These are phyloP conservation scores for Cyclargus thomasi DNA, from an alignment of 1,140 invertebrate species.

Conservation along the genomic window DNA sequence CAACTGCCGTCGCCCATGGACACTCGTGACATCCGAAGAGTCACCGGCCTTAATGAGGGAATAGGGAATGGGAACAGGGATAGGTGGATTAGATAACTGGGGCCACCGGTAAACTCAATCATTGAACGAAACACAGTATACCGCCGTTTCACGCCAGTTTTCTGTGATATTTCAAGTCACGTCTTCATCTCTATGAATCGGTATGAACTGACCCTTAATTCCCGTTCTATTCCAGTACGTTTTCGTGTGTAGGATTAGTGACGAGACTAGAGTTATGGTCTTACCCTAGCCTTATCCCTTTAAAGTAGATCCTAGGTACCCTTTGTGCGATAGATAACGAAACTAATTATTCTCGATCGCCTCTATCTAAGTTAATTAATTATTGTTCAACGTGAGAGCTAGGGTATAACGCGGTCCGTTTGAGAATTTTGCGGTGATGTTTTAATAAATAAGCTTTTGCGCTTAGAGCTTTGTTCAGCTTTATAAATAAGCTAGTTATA, in stretches of 20 bases:
- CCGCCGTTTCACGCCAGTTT: too few species aligned
- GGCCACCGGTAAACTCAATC: too few species aligned
- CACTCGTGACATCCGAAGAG: too few species aligned
- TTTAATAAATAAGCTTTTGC: background rate
- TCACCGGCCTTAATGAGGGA: too few species aligned
- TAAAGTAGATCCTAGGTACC: conserved; percentile 3
- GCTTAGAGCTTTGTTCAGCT: background rate
- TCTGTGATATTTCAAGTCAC: too few species aligned
- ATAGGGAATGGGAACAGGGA: too few species aligned
- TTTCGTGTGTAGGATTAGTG: conserved; percentile 61
- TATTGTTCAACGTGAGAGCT: background rate
- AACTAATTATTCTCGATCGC: conserved; percentile 5
- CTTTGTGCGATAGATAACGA: background rate
- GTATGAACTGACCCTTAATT: conserved; percentile 29
- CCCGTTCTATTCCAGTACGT: conserved; percentile 52
- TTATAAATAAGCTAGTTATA: background rate
- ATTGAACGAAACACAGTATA: too few species aligned
- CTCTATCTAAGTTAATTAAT: background rate
- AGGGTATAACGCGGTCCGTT: background rate
- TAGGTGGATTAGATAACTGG: too few species aligned
- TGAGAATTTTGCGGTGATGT: background rate
- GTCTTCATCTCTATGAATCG: too few species aligned
- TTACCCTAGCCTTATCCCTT: conserved; percentile 46
- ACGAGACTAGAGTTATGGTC: conserved; percentile 59
- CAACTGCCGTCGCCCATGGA: too few species aligned